phyloP scores from a whole-genome alignment of 2,797 vertebrate genomes.

The Percopsis omiscomaycus region DNA sequence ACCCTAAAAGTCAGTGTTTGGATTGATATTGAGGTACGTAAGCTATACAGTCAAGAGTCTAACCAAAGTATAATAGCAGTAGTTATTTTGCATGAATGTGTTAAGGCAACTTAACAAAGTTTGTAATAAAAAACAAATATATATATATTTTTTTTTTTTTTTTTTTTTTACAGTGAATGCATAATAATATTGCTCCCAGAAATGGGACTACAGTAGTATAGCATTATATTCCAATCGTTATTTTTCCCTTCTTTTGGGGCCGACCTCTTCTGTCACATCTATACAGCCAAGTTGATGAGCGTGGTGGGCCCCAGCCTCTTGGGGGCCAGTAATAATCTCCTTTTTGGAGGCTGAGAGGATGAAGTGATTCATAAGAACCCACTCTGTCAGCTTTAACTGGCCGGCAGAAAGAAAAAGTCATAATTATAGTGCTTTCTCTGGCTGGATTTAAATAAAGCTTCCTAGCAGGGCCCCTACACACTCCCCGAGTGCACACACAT shows the following conservation, averaged over 20 bases:
- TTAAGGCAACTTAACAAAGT: too few relatives aligned
- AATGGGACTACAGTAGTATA: conserved; percentile 66
- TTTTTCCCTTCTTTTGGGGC: conserved; percentile 34
- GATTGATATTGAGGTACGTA: too few relatives aligned
- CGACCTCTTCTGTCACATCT: conserved; percentile 47
- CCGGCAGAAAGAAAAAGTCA: conserved; percentile 76
- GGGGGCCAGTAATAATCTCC: conserved; percentile 72
- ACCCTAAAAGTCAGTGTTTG: too few relatives aligned
- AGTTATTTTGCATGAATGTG: too few relatives aligned
- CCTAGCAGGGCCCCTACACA: conserved; percentile 55
- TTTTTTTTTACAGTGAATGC: too few relatives aligned
- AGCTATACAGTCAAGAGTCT: too few relatives aligned
- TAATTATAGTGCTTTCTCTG: conserved; percentile 76
- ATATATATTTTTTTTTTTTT: too few relatives aligned
- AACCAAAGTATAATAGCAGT: too few relatives aligned
- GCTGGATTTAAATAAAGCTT: conserved; percentile 73
- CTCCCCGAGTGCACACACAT: not conserved
- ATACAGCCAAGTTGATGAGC: conserved; percentile 65
- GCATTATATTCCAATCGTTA: conserved; percentile 48
- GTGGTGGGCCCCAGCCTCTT: conserved; percentile 57
- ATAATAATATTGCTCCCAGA: not conserved
- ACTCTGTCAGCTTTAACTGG: conserved; percentile 74
- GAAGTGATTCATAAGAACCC: conserved; percentile 77
- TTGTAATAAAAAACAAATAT: too few relatives aligned
- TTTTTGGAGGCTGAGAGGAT: conserved; percentile 72